Percentiles rank a stretch among this genome's conserved stretches.
These are phyloP conservation scores for Haemorhous mexicanus DNA, from an alignment of 2,113 vertebrate species.

Conservation along the genomic window DNA sequence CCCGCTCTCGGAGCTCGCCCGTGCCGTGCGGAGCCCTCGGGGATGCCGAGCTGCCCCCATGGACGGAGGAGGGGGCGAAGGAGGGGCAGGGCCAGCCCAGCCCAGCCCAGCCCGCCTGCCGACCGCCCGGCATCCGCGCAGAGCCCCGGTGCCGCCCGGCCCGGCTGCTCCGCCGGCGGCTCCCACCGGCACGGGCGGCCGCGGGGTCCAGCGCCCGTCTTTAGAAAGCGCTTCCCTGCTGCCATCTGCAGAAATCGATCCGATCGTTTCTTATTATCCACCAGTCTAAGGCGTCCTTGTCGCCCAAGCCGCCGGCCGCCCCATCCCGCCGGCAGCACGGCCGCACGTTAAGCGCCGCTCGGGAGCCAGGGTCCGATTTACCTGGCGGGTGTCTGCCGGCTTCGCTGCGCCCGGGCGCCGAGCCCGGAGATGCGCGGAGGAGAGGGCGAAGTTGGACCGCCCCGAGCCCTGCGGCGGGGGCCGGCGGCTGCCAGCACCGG, in stretches of 20 bases:
- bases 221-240: slow-evolving; percentile 50
- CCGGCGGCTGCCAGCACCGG: neutral
- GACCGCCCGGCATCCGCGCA: neutral
- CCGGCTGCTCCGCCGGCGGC: neutral
- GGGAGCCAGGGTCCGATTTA: neutral
- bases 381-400: neutral
- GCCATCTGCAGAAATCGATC: slow-evolving; percentile 61
- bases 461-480: neutral
- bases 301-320: neutral
- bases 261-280: neutral
- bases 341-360: slow-evolving; percentile 9
- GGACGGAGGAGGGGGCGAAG: neutral
- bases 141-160: neutral
- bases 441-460: neutral
- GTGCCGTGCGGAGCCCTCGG: neutral
- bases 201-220: neutral
- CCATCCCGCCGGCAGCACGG: neutral
- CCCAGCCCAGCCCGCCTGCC: neutral
- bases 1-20: neutral
- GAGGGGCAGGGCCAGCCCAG: neutral
- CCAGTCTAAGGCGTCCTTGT: slow-evolving; percentile 42
- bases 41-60: neutral
- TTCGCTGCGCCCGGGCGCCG: neutral
- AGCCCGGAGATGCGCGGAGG: neutral
- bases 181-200: neutral